A percentile compares a stretch with the other conserved stretches of the same genome.
phyloP scores from a whole-genome alignment of 2,888 invertebrate genomes.

The Unio delphinus region DNA sequence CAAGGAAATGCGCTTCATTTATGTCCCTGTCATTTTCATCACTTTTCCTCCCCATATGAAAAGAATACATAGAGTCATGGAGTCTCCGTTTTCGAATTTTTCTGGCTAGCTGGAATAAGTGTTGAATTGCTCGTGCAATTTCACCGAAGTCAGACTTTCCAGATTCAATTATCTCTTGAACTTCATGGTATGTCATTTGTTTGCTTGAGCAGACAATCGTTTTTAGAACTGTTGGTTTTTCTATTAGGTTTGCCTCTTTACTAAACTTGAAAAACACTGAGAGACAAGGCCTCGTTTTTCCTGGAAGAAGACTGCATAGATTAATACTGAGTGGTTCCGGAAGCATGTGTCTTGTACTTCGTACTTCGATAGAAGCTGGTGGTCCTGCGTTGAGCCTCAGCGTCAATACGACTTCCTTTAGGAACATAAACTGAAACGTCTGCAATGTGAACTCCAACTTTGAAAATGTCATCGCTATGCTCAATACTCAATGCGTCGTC shows the following conservation, averaged over 20 bases:
- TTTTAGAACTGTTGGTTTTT: constrained; percentile 13
- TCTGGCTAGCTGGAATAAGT: constrained; percentile 20
- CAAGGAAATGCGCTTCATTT: constrained; percentile 25
- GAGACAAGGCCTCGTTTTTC: constrained; percentile 33
- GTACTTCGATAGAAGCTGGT: constrained; percentile 36
- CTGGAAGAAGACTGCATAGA: constrained; percentile 42
- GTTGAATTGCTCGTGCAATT: constrained; percentile 8
- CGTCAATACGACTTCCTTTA: constrained; percentile 36
- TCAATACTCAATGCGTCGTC: constrained; percentile 48
- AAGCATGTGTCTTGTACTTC: constrained; percentile 39
- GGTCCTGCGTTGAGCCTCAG: constrained; percentile 41
- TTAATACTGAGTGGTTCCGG: constrained; percentile 48
- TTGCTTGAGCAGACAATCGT: constrained; percentile 31
- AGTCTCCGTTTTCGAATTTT: constrained; percentile 21
- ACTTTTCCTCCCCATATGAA: constrained; percentile 8
- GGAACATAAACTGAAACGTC: constrained; percentile 41
- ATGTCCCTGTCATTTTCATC: neutral
- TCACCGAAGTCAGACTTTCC: constrained; percentile 1
- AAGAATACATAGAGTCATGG: constrained; percentile 14
- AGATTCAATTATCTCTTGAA: constrained; percentile 34
- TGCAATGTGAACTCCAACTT: constrained; percentile 49
- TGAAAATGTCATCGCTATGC: constrained; percentile 12
- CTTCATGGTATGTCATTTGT: constrained; percentile 41
- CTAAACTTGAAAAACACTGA: constrained; percentile 44
- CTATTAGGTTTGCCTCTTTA: constrained; percentile 22